Conservation (phyloP, 2,888 invertebrate genomes). For the Chamaedrilus cognettii region DNA sequence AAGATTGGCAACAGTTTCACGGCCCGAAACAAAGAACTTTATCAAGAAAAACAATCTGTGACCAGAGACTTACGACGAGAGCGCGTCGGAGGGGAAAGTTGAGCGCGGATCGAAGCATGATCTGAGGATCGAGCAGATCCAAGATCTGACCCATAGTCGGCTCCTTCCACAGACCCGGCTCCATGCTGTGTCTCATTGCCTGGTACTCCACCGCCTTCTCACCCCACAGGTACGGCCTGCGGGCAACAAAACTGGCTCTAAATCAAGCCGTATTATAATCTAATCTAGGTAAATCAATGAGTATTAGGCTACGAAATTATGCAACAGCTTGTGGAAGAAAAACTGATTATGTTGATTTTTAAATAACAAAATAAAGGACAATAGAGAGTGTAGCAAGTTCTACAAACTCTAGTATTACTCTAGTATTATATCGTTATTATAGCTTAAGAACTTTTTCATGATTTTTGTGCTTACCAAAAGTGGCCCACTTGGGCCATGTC, state of each 20-base stretch:
- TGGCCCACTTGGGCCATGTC: too few relatives aligned
- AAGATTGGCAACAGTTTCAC: too few relatives aligned
- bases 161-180: slow-evolving; percentile 70
- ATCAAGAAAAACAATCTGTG: too few relatives aligned
- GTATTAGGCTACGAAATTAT: too few relatives aligned
- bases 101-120: slow-evolving; percentile 69
- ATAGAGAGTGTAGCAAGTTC: background rate
- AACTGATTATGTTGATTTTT: too few relatives aligned
- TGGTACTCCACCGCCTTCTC: slow-evolving; percentile 78
- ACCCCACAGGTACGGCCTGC: slow-evolving; percentile 82
- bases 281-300: too few relatives aligned
- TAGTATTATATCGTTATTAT: background rate
- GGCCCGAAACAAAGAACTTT: too few relatives aligned
- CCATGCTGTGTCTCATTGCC: slow-evolving; percentile 60
- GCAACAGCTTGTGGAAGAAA: too few relatives aligned
- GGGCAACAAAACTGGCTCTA: too few relatives aligned
- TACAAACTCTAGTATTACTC: too few relatives aligned
- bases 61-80: slow-evolving; percentile 60
- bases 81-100: slow-evolving; percentile 72
- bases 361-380: background rate
- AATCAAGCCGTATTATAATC: too few relatives aligned
- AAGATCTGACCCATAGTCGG: slow-evolving; percentile 75
- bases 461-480: too few relatives aligned
- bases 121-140: slow-evolving; percentile 70
- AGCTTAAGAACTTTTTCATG: background rate